phyloP scores from a whole-genome alignment of 2,797 vertebrate species.

The Oceanodroma leucorhoa region DNA sequence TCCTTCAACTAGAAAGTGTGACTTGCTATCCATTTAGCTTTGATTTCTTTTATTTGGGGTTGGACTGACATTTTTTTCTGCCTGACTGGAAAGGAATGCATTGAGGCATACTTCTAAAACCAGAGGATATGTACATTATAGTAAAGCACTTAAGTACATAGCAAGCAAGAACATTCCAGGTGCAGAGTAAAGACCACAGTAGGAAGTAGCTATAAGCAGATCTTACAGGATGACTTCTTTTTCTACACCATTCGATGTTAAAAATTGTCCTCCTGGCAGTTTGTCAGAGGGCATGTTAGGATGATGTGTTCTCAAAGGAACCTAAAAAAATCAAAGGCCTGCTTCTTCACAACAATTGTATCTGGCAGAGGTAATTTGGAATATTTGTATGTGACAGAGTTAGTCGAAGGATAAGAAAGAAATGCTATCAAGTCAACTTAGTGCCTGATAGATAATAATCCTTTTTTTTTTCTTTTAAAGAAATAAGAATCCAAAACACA shows the following conservation, averaged over 20 bases:
- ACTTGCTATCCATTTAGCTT: neutral
- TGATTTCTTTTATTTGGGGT: neutral
- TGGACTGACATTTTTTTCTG: neutral
- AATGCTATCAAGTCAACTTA: neutral
- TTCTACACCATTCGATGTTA: neutral
- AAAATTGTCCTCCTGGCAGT: neutral
- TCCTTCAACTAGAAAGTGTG: neutral
- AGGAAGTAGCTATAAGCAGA: neutral
- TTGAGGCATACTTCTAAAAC: neutral
- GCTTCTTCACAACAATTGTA: neutral
- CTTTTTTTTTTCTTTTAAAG: neutral
- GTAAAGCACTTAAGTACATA: neutral
- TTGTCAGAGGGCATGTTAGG: neutral
- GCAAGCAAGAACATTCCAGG: neutral
- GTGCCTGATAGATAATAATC: neutral
- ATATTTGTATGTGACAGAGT: neutral
- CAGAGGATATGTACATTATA: neutral
- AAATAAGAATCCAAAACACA: neutral
- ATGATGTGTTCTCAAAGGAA: neutral
- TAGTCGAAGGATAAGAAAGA: neutral
- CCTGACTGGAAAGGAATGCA: neutral
- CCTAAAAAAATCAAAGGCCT: neutral
- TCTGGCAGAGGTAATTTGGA: neutral
- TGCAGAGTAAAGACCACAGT: neutral
- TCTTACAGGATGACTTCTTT: slow-evolving; percentile 15